phyloP scores from a whole-genome alignment of 2,888 invertebrate genomes.

The Thecocarcelia acutangulata region DNA sequence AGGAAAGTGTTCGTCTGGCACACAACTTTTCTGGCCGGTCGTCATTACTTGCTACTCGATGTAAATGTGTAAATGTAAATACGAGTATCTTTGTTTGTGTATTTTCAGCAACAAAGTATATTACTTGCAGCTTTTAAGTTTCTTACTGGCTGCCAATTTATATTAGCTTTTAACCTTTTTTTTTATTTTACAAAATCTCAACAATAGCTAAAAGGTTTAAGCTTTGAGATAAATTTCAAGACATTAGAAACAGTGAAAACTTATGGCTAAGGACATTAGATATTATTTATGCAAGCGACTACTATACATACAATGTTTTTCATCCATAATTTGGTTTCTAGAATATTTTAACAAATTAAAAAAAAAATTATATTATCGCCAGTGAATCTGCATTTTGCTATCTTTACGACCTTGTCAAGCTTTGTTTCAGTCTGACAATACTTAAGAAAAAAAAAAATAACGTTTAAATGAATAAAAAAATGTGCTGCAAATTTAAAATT shows the following conservation, averaged over 20 bases:
- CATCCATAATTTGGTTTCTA: too few relatives aligned
- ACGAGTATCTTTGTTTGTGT: constrained; percentile 5
- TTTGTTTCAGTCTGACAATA: too few relatives aligned
- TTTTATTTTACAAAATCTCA: constrained; percentile 24
- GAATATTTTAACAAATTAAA: too few relatives aligned
- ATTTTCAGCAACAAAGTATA: constrained; percentile 48
- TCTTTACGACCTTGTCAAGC: too few relatives aligned
- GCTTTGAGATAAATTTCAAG: constrained; percentile 28
- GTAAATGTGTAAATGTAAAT: background rate
- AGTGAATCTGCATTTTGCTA: too few relatives aligned
- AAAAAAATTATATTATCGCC: too few relatives aligned
- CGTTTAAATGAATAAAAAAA: too few relatives aligned
- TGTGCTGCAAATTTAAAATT: too few relatives aligned
- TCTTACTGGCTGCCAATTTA: constrained; percentile 29
- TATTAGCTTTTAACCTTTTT: constrained; percentile 22
- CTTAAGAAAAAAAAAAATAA: too few relatives aligned
- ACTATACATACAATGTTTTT: too few relatives aligned
- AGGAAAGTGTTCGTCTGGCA: constrained; percentile 42
- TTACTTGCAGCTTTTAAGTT: constrained; percentile 30
- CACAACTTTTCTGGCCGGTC: constrained; percentile 28
- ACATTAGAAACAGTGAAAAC: constrained; percentile 44
- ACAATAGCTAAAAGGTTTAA: constrained; percentile 31
- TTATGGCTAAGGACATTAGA: background rate
- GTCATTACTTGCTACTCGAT: background rate
- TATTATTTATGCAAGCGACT: too few relatives aligned